phyloP scores from a whole-genome alignment of 2,797 vertebrate species.

The Brotula barbata region DNA sequence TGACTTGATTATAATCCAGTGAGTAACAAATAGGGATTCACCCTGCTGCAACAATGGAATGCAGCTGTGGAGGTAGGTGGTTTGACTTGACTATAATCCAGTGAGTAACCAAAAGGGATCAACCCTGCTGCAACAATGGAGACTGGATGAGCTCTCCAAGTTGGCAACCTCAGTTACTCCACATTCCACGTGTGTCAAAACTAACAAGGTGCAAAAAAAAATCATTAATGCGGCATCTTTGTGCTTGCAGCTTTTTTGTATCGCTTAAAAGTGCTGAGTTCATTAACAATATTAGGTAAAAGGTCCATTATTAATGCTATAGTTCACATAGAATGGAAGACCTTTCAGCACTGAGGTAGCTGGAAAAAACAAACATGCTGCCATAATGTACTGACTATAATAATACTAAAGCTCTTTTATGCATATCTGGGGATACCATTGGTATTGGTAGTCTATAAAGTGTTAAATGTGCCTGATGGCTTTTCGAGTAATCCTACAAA shows the following conservation, averaged over 20 bases:
- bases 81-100: conserved; percentile 21
- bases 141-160: neutral
- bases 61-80: conserved; percentile 5
- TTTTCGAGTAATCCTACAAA: no score
- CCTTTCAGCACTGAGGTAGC: no score
- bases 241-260: neutral
- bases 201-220: neutral
- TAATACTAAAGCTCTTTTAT: no score
- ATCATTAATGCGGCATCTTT: neutral
- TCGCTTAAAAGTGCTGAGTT: neutral
- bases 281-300: neutral
- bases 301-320: no score
- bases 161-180: conserved; percentile 6
- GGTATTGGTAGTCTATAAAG: no score
- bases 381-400: no score
- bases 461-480: no score
- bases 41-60: neutral
- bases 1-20: conserved; percentile 23
- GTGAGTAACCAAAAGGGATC: conserved; percentile 10
- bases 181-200: conserved; percentile 27
- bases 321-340: no score
- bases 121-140: neutral
- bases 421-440: no score
- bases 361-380: no score
- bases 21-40: conserved; percentile 2